Conservation (phyloP, 92 coral and sea anemone genomes). For the Actinernus sp. region DNA sequence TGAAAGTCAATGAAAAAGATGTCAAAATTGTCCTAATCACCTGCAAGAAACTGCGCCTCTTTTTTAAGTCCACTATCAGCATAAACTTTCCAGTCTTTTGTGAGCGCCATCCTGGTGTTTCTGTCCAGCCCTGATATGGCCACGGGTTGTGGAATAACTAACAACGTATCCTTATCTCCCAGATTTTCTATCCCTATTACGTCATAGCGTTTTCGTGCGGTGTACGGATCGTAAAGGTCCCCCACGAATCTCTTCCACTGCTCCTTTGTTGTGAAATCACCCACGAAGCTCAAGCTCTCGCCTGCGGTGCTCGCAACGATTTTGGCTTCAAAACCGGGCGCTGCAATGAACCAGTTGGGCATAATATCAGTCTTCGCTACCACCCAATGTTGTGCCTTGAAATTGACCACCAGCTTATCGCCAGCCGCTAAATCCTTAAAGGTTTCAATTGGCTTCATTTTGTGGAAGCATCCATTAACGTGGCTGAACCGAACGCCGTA, state of each 20-base stretch:
- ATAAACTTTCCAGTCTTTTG: constrained; percentile 47
- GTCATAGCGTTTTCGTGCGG: constrained; percentile 60
- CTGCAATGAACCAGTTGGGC: constrained; percentile 82
- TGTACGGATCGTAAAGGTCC: constrained; percentile 73
- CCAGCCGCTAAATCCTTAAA: constrained; percentile 58
- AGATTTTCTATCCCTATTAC: constrained; percentile 14
- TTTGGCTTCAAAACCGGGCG: constrained; percentile 47
- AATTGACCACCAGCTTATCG: constrained; percentile 22
- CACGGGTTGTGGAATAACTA: constrained; percentile 22
- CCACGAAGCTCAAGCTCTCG: constrained; percentile 72
- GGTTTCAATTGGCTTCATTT: constrained; percentile 57
- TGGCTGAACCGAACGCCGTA: constrained; percentile 60
- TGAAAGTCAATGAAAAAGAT: too few species aligned
- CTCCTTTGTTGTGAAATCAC: constrained; percentile 66
- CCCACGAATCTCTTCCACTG: constrained; percentile 74
- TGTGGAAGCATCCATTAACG: constrained; percentile 76
- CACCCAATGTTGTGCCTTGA: constrained; percentile 57
- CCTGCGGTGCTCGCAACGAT: constrained; percentile 55
- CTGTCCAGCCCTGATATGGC: constrained; percentile 8
- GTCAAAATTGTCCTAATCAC: too few species aligned
- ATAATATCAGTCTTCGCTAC: constrained; percentile 84
- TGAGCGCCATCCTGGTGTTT: constrained; percentile 3
- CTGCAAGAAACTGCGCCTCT: constrained; percentile 44
- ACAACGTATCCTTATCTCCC: background rate
- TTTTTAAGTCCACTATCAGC: constrained; percentile 34